Evolutionary conservation across 2,797 vertebrate species (phyloP).

Genomic region (Meriones psammophilus): DNA sequence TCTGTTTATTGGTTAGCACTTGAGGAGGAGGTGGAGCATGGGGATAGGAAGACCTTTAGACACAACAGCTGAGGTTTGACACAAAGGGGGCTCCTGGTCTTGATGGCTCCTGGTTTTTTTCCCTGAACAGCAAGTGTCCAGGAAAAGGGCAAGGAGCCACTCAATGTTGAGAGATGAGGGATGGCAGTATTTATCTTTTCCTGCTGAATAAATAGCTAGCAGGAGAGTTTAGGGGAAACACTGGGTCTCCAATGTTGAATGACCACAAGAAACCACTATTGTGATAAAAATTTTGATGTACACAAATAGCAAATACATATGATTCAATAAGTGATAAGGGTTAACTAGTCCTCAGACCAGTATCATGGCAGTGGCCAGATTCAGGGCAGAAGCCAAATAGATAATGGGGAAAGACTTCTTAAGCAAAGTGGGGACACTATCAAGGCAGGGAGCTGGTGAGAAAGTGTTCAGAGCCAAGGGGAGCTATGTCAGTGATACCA

Average conservation of each 20-base stretch:
- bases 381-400: neutral
- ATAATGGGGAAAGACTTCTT: neutral
- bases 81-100: neutral
- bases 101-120: neutral
- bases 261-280: neutral
- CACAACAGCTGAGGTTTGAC: neutral
- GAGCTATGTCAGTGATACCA: neutral
- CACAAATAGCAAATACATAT: neutral
- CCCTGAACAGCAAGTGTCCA: neutral
- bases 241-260: neutral
- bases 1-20: constrained; percentile 30
- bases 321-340: neutral
- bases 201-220: constrained; percentile 25
- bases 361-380: neutral
- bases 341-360: neutral
- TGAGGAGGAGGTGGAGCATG: no score
- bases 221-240: neutral
- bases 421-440: neutral
- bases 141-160: neutral
- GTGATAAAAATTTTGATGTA: constrained; percentile 33
- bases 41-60: neutral
- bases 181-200: neutral
- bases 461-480: neutral
- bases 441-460: neutral
- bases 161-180: neutral